Evolutionary conservation across 2,113 vertebrate genomes (phyloP), one percentile per base, ranked within the genome.

Genomic region (Polypterus senegalus): DNA sequence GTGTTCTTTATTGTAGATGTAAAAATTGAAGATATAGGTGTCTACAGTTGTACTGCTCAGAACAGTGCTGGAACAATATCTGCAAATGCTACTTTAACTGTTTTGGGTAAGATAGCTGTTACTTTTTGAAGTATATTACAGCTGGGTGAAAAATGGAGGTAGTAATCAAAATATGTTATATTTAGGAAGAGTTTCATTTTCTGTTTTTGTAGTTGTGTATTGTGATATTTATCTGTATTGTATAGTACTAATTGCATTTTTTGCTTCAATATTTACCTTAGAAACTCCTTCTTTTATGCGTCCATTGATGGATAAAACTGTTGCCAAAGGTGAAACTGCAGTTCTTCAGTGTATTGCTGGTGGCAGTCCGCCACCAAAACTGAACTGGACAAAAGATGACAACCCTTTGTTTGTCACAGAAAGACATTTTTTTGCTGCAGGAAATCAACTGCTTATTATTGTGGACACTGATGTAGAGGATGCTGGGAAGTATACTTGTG

Each of bases 331-430:
- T 0, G 95, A 97, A 74, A 97, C 94, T 0, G 92, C 93, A 0
- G 95, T 97, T 46, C 79, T 98, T 6, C 95, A 97, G 73, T 98
- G 95, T 67, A 98, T 98, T 4, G 94, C 95, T 0, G 92, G 92
- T 0, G 93, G 94, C 1, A 98, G 92, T 71, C 95, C 95, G 47
- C 79, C 89, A 0, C 95, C 94, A 0, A 84, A 81, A 4, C 72
- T 98, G 7, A 97, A 96, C 79, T 98, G 95, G 95, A 98, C 93
- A 69, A 98, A 98, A 70, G 93, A 98, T 44, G 92, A 97, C 73
- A 91, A 83, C 71, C 92, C 93, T 0, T 77, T 98, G 3, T 7
- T 84, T 43, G 84, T 93, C 63, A 97, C 95, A 0, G 95, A 97
- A 68, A 87, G 93, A 1, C 95, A 98, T 79, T 98, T 97, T 59